Conservation (phyloP, 2,888 invertebrate genomes). For the Eupithecia exiguata region DNA sequence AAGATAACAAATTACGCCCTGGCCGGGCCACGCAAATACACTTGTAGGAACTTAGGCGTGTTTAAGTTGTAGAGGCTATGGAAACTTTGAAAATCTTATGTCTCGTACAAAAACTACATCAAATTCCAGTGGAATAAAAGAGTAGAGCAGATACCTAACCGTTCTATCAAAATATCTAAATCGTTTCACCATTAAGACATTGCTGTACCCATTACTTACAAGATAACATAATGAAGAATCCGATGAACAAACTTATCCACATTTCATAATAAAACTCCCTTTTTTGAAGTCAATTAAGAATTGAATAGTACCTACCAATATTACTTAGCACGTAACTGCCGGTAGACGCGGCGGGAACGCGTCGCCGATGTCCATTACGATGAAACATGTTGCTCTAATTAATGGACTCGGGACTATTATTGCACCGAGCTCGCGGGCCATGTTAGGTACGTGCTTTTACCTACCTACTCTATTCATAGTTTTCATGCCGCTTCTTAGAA, state of each 20-base stretch:
- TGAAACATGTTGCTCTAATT: conserved; percentile 78
- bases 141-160: too few relatives aligned
- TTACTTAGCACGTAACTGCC: conserved; percentile 16
- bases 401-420: conserved; percentile 74
- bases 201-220: too few relatives aligned
- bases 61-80: background rate
- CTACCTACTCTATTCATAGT: conserved; percentile 23
- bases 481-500: background rate
- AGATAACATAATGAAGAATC: too few relatives aligned
- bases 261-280: too few relatives aligned
- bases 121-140: background rate
- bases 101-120: background rate
- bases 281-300: too few relatives aligned
- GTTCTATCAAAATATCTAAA: too few relatives aligned
- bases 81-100: too few relatives aligned
- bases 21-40: background rate
- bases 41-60: background rate
- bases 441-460: conserved; percentile 37
- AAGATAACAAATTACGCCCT: background rate
- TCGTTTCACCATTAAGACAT: too few relatives aligned
- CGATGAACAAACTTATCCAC: too few relatives aligned
- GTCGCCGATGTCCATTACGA: conserved; percentile 74
- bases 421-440: conserved; percentile 59
- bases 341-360: conserved; percentile 42
- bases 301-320: background rate